phyloP scores from a whole-genome alignment of 2,797 vertebrate species.

The Hypotaenidia philippensis region DNA sequence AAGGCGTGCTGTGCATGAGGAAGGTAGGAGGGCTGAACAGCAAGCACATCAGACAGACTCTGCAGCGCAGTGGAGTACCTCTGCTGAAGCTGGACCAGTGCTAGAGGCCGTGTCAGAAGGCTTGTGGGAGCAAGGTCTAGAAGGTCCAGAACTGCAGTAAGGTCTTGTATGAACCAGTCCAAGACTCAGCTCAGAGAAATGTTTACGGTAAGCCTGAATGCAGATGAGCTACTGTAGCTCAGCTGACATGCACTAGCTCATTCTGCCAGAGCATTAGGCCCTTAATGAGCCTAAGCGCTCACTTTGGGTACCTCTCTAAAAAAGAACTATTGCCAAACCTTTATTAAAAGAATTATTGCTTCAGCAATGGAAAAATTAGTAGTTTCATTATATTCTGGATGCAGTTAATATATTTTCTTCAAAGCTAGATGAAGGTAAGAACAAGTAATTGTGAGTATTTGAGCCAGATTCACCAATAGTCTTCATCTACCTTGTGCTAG shows the following conservation, averaged over 20 bases:
- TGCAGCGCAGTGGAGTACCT: neutral
- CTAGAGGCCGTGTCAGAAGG: fast-evolving
- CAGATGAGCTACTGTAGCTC: neutral
- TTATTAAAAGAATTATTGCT: constrained; percentile 3
- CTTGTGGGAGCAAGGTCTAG: neutral
- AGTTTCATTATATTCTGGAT: neutral
- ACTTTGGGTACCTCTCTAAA: neutral
- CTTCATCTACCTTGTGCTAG: neutral
- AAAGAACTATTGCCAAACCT: neutral
- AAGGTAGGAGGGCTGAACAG: fast-evolving
- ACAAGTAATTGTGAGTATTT: neutral
- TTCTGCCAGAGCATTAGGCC: neutral
- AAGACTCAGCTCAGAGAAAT: neutral
- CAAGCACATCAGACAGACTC: neutral
- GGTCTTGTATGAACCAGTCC: neutral
- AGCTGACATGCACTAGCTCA: neutral
- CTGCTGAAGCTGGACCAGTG: neutral
- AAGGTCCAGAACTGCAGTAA: neutral
- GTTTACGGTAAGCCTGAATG: neutral
- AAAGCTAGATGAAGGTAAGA: neutral
- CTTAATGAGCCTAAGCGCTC: neutral
- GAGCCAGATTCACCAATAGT: neutral
- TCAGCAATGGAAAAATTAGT: neutral
- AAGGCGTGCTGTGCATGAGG: neutral
- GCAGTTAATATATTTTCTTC: neutral